phyloP scores from a whole-genome alignment of 2,888 invertebrate species.

The Germaria angustata region DNA sequence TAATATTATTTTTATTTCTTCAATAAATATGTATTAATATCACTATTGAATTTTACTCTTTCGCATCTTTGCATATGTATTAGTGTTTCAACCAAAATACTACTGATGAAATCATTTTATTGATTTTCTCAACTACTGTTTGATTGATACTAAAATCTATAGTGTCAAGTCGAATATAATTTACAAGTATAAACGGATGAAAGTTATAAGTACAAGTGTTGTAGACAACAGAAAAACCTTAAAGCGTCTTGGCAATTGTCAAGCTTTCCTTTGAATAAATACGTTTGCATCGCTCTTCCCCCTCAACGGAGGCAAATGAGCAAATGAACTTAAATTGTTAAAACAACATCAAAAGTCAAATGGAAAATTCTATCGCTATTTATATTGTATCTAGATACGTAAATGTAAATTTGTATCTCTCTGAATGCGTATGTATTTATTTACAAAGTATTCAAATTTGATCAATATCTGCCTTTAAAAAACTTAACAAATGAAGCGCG shows the following conservation, averaged over 20 bases:
- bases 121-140: constrained; percentile 48
- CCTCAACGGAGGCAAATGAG: background rate
- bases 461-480: constrained; percentile 31
- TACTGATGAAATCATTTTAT: constrained; percentile 20
- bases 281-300: background rate
- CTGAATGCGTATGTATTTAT: background rate
- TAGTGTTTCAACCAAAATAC: background rate
- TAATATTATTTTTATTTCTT: no score
- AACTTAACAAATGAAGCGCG: constrained; percentile 62
- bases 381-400: constrained; percentile 27
- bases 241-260: constrained; percentile 28
- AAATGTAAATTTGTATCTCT: background rate
- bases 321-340: constrained; percentile 38
- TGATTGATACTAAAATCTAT: constrained; percentile 27
- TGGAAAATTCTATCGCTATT: constrained; percentile 15
- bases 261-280: constrained; percentile 28
- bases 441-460: constrained; percentile 32
- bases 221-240: background rate
- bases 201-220: constrained; percentile 14
- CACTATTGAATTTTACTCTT: background rate
- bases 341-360: constrained; percentile 31
- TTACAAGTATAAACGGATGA: constrained; percentile 53
- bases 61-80: background rate
- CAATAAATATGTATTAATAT: no score
- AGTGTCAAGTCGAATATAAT: constrained; percentile 11